A percentile compares a stretch with the other conserved stretches of the same genome.
These are phyloP conservation scores for Bombycilla garrulus DNA, from an alignment of 2,113 vertebrate species.

Conservation along the genomic window DNA sequence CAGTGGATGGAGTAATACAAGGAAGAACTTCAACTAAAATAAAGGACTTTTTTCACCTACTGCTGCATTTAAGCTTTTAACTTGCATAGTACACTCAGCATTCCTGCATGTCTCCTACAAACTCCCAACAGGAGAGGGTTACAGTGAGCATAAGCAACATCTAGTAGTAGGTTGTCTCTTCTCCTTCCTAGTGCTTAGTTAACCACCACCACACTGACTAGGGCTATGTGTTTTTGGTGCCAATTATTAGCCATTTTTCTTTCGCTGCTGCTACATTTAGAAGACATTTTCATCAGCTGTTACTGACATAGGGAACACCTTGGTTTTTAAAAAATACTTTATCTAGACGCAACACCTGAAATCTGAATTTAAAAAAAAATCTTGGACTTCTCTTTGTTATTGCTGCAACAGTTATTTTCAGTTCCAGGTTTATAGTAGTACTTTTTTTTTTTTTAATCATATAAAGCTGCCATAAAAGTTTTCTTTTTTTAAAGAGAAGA, in stretches of 20 bases:
- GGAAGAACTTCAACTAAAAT: neutral
- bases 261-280: constrained; percentile 34
- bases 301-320: constrained; percentile 32
- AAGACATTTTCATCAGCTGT: constrained; percentile 14
- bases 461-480: constrained; percentile 49
- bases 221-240: neutral
- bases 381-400: constrained; percentile 64
- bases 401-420: constrained; percentile 47
- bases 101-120: neutral
- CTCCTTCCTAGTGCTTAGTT: neutral
- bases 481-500: constrained; percentile 53
- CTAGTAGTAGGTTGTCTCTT: neutral
- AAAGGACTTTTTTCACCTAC: neutral
- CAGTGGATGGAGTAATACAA: neutral
- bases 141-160: neutral
- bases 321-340: constrained; percentile 29
- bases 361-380: constrained; percentile 8
- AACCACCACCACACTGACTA: neutral
- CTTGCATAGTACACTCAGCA: constrained; percentile 53
- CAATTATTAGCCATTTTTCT: neutral
- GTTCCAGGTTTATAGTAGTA: constrained; percentile 38
- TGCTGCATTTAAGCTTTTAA: constrained; percentile 8
- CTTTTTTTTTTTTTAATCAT: neutral
- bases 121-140: neutral
- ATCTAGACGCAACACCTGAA: constrained; percentile 30